A percentile compares a stretch with the other conserved stretches of the same genome.
These are phyloP conservation scores for Turritopsis dohrnii DNA, from an alignment of 30 jellyfish, hydroid and myxozoan genomes.

Conservation along the genomic window DNA sequence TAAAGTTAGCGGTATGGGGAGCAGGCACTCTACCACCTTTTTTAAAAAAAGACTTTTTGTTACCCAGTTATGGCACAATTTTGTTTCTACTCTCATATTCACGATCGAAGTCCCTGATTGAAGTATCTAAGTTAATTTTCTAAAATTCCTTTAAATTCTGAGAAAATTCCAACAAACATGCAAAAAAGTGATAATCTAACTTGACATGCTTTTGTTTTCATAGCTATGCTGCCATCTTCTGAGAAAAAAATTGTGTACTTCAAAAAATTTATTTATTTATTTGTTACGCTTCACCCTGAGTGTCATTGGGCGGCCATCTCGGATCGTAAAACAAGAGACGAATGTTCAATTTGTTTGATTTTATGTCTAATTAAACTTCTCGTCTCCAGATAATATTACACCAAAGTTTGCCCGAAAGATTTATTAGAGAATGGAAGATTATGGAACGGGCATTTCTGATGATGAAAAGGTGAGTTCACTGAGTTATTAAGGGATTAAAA, in stretches of 20 bases:
- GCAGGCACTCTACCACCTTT: no score
- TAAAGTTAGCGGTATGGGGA: no score
- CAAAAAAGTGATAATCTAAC: not conserved
- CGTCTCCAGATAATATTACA: not conserved
- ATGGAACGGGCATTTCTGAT: not conserved
- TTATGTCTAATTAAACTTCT: not conserved
- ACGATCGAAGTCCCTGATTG: no score
- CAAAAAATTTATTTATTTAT: no score
- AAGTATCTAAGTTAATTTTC: no score
- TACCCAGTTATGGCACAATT: no score
- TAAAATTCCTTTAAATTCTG: no score
- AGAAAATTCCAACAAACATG: no score
- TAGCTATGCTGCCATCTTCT: not conserved
- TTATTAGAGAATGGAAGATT: not conserved
- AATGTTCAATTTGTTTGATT: not conserved
- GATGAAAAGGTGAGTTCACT: not conserved
- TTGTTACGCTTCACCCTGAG: not conserved
- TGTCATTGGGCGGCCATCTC: not conserved
- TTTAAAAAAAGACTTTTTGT: no score
- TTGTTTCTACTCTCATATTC: no score
- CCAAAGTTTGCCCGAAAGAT: not conserved
- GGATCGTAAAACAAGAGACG: not conserved
- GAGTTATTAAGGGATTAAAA: not conserved
- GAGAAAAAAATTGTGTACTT: not conserved
- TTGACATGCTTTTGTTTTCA: not conserved